Evolutionary conservation across 2,797 vertebrate genomes (phyloP).

Genomic region (Myotis myotis): DNA sequence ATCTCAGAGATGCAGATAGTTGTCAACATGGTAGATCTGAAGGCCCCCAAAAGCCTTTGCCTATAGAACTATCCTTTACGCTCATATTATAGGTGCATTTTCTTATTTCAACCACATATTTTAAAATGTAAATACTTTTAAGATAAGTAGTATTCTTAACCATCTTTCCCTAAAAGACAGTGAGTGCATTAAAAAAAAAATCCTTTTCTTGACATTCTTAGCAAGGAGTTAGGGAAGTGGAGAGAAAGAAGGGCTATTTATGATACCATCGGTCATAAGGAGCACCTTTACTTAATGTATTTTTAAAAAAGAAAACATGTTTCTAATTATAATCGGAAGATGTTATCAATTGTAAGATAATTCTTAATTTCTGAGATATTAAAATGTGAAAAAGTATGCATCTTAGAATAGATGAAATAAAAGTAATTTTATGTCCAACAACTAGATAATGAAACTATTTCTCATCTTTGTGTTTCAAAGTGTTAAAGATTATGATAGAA

Average conservation of each 20-base stretch:
- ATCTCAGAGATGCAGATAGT: neutral
- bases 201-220: neutral
- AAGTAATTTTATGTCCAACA: neutral
- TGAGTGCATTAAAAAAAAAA: neutral
- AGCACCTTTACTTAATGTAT: neutral
- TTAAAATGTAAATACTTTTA: neutral
- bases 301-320: neutral
- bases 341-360: neutral
- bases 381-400: neutral
- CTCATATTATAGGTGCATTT: neutral
- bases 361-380: neutral
- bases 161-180: neutral
- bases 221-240: neutral
- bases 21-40: neutral
- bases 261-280: neutral
- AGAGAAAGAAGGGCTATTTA: neutral
- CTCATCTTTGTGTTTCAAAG: slow-evolving; percentile 2
- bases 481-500: neutral
- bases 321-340: neutral
- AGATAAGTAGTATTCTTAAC: neutral
- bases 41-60: neutral
- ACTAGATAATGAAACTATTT: neutral
- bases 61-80: neutral
- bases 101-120: neutral
- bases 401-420: neutral